A percentile compares a stretch with the other conserved stretches of the same genome.
phyloP scores from a whole-genome alignment of 1,140 invertebrate genomes.

The Drosophila eugracilis region DNA sequence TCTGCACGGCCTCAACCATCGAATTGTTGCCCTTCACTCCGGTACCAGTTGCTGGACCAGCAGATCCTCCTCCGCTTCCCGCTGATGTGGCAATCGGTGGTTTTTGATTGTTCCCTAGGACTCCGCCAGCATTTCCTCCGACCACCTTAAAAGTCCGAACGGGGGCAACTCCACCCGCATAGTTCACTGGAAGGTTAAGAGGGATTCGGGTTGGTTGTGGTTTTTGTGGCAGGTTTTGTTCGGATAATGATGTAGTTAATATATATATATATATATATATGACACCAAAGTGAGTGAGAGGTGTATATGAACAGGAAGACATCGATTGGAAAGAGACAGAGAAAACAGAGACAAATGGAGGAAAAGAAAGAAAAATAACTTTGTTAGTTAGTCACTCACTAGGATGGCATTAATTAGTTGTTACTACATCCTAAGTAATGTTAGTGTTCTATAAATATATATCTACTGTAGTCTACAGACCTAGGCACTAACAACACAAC shows the following conservation, averaged over 20 bases:
- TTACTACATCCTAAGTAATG: background rate
- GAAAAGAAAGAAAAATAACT: conserved; percentile 8
- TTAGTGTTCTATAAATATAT: background rate
- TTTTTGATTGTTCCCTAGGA: conserved; percentile 2
- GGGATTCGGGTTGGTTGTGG: conserved; percentile 16
- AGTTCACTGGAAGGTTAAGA: conserved; percentile 64
- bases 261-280: background rate
- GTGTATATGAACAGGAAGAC: background rate
- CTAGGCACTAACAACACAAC: background rate
- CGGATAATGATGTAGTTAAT: background rate
- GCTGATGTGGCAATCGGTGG: conserved; percentile 9
- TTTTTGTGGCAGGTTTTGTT: conserved; percentile 4
- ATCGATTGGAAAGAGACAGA: conserved; percentile 17
- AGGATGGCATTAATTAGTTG: background rate
- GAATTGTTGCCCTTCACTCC: conserved; percentile 70
- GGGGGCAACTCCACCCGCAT: conserved; percentile 31
- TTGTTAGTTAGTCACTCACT: conserved; percentile 12
- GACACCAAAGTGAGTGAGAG: conserved; percentile 2
- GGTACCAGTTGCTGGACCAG: conserved; percentile 18
- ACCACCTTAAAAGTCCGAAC: conserved; percentile 45
- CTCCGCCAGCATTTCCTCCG: background rate
- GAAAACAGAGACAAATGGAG: background rate
- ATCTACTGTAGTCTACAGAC: no score
- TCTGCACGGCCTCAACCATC: conserved; percentile 83
- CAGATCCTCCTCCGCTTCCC: background rate